Conservation (phyloP, 2,113 vertebrate species). For the Urocynchramus pylzowi region DNA sequence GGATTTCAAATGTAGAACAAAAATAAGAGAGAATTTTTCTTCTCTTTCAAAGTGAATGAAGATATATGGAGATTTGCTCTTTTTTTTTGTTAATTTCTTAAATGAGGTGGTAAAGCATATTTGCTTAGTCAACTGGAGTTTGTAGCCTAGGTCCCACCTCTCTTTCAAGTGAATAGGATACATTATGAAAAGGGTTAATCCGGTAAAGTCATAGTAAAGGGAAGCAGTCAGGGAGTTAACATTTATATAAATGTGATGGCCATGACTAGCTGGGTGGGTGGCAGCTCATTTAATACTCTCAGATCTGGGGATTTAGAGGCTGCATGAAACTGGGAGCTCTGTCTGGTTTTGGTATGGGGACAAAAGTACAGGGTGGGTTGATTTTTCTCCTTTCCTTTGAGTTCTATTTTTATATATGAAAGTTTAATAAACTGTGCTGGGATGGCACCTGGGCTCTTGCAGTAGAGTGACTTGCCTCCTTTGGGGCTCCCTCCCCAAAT, state of each 20-base stretch:
- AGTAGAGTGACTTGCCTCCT: slow-evolving; percentile 3
- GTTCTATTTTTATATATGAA: background rate
- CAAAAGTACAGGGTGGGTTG: background rate
- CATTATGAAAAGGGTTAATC: slow-evolving; percentile 43
- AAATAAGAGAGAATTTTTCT: background rate
- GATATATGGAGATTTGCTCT: background rate
- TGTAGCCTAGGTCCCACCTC: slow-evolving; percentile 21
- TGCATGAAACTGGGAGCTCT: background rate
- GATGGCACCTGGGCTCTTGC: background rate
- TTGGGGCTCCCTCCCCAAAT: background rate
- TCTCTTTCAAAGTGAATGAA: background rate
- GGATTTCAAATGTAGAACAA: background rate
- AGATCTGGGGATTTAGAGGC: background rate
- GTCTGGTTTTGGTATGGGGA: background rate
- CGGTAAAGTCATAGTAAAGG: slow-evolving; percentile 24
- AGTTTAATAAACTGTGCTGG: background rate
- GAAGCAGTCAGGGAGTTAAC: slow-evolving; percentile 16
- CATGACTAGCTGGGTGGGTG: background rate
- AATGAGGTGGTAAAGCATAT: background rate
- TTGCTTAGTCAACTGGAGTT: slow-evolving; percentile 30
- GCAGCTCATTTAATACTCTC: background rate
- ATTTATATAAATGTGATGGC: background rate
- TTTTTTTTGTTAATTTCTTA: background rate
- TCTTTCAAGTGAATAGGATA: background rate
- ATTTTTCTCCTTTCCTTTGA: background rate